Evolutionary conservation across 2,797 vertebrate species (phyloP).

Genomic region (Hirundo rustica): DNA sequence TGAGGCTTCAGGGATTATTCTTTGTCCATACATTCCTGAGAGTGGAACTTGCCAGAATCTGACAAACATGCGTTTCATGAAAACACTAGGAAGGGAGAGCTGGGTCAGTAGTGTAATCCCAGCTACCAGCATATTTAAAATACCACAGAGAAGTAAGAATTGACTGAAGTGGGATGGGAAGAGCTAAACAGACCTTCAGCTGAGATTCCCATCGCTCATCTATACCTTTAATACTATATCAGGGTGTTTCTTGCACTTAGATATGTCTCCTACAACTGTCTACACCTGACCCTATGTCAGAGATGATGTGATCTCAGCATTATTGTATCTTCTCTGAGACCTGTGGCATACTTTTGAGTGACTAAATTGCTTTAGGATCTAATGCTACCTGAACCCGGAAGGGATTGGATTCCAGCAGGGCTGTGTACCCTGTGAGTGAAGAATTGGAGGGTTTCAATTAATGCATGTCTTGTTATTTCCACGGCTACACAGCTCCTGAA

Average conservation of each 20-base stretch:
- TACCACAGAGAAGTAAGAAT: not conserved
- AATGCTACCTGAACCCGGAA: not conserved
- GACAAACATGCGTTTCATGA: not conserved
- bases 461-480: no score
- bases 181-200: not conserved
- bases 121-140: not conserved
- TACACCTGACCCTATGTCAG: not conserved
- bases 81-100: not conserved
- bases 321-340: not conserved
- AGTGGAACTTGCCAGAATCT: not conserved
- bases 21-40: not conserved
- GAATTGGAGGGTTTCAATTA: not conserved
- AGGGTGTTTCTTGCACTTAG: not conserved
- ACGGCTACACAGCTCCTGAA: not conserved
- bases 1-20: not conserved
- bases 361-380: not conserved
- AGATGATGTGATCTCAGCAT: not conserved
- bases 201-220: not conserved
- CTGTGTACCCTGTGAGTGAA: not conserved
- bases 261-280: not conserved
- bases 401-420: not conserved
- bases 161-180: not conserved
- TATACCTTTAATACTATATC: not conserved
- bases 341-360: not conserved
- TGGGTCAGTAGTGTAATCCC: not conserved